Evolutionary conservation across 2,113 vertebrate species (phyloP).

Genomic region (Epinephelus lanceolatus): DNA sequence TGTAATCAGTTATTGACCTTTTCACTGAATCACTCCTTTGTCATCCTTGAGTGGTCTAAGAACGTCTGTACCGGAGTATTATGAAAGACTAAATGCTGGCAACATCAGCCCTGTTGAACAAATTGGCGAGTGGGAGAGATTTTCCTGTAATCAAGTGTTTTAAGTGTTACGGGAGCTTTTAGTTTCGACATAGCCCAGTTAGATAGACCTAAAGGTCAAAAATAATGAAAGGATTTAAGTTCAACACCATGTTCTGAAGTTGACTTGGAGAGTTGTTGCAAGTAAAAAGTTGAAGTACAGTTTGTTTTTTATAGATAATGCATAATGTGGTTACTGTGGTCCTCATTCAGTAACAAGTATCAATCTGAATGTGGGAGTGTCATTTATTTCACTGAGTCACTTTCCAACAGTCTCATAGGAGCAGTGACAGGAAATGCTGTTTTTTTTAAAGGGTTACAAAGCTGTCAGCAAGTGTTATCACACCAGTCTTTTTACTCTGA

Average conservation of each 20-base stretch:
- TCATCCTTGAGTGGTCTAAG: constrained; percentile 28
- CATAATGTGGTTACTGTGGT: not conserved
- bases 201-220: constrained; percentile 6
- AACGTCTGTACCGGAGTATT: not conserved
- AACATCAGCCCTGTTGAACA: not conserved
- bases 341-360: not conserved
- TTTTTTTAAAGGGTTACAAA: not conserved
- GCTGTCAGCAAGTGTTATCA: constrained; percentile 14
- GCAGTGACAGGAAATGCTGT: constrained; percentile 5
- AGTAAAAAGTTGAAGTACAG: too few relatives aligned
- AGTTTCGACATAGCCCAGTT: not conserved
- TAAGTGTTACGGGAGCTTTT: not conserved
- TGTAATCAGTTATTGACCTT: constrained; percentile 68
- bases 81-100: constrained; percentile 11
- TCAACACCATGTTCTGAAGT: not conserved
- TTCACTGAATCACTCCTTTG: constrained; percentile 46
- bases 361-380: not conserved
- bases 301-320: not conserved
- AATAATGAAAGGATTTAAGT: constrained; percentile 6
- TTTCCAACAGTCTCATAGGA: not conserved
- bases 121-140: constrained; percentile 5
- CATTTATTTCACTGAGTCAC: not conserved
- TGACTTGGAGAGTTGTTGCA: not conserved
- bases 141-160: constrained; percentile 4
- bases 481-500: constrained; percentile 9